A percentile compares a stretch with the other conserved stretches of the same genome.
These are phyloP conservation scores for Hymenochirus boettgeri DNA, from an alignment of 2,113 vertebrate species.

Conservation along the genomic window DNA sequence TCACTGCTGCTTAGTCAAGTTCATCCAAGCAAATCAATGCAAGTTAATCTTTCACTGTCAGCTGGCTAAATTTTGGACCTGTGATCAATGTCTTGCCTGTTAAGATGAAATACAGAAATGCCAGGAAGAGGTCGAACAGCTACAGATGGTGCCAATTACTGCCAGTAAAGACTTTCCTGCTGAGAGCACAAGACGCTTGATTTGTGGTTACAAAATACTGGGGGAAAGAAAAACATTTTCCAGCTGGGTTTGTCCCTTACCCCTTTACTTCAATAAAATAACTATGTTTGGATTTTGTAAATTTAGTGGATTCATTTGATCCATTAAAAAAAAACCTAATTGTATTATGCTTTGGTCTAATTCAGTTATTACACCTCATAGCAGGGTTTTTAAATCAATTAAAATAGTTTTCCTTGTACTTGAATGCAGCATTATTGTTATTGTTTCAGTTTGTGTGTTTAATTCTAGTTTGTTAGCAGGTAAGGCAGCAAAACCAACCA, in stretches of 20 bases:
- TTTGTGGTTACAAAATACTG: conserved; percentile 70
- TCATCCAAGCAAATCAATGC: conserved; percentile 82
- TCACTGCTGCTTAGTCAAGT: conserved; percentile 61
- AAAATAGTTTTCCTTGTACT: too few relatives aligned
- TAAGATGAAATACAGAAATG: conserved; percentile 73
- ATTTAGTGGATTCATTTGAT: neutral
- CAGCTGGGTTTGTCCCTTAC: conserved; percentile 70
- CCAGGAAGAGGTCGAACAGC: conserved; percentile 72
- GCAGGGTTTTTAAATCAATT: too few relatives aligned
- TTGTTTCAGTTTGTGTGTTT: too few relatives aligned
- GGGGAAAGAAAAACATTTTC: conserved; percentile 66
- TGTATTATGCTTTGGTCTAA: neutral
- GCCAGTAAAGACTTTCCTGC: conserved; percentile 72
- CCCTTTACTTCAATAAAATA: conserved; percentile 54
- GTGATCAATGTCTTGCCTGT: conserved; percentile 75
- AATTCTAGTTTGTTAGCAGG: too few relatives aligned
- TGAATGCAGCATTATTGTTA: too few relatives aligned
- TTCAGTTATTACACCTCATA: neutral
- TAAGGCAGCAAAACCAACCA: too few relatives aligned
- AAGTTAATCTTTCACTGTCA: conserved; percentile 80
- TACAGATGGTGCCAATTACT: conserved; percentile 86
- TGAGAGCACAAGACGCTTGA: conserved; percentile 71
- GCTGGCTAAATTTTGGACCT: conserved; percentile 70
- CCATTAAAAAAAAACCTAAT: neutral
- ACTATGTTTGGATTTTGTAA: conserved; percentile 58